Conservation (phyloP, 2,888 invertebrate species). For the Atrina japonica region DNA sequence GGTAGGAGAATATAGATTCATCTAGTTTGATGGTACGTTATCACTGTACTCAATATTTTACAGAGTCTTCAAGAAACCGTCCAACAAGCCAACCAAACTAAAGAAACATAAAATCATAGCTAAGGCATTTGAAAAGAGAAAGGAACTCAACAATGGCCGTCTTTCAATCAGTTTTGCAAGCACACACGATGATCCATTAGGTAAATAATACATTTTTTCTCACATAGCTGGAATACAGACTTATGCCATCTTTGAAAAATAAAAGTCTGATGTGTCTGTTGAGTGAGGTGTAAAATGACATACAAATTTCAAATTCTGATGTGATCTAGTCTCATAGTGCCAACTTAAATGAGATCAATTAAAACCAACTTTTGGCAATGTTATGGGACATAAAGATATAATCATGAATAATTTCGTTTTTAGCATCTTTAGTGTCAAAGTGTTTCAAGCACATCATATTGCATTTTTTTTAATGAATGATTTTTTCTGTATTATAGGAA, state of each 20-base stretch:
- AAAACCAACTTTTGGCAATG: no score
- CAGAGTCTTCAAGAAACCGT: slow-evolving; percentile 75
- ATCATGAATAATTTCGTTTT: no score
- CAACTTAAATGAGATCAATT: no score
- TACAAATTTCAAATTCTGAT: neutral
- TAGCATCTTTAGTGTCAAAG: no score
- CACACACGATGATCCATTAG: slow-evolving; percentile 93
- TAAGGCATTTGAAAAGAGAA: slow-evolving; percentile 93
- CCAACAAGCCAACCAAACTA: slow-evolving; percentile 81
- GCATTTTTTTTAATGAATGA: neutral
- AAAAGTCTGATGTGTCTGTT: neutral
- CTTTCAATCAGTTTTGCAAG: slow-evolving; percentile 93
- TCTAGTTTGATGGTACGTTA: no score
- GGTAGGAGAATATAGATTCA: no score
- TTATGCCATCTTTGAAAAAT: neutral
- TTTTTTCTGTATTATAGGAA: slow-evolving; percentile 70
- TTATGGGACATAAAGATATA: no score
- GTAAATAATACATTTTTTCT: slow-evolving; percentile 78
- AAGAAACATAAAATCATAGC: slow-evolving; percentile 95
- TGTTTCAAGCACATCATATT: no score
- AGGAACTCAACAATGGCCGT: slow-evolving; percentile 90
- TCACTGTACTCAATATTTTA: neutral
- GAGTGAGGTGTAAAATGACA: neutral
- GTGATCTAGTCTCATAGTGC: neutral
- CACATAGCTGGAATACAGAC: neutral